Conservation (phyloP, 2,113 vertebrate genomes). For the Pagrus major region DNA sequence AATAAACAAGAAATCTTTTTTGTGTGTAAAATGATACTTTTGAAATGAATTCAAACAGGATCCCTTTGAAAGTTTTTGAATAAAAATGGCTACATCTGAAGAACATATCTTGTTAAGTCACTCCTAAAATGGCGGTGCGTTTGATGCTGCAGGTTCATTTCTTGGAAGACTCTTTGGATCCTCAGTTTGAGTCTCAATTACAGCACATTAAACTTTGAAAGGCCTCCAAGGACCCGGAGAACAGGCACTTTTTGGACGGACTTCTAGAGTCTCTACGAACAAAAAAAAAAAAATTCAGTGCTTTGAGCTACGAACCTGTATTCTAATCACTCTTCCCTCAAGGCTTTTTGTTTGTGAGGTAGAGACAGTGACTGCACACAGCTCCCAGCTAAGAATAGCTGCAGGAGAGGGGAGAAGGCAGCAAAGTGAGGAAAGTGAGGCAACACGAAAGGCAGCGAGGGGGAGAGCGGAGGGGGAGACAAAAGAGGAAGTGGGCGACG, state of each 20-base stretch:
- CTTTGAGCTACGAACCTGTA: constrained; percentile 69
- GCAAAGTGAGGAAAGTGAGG: constrained; percentile 52
- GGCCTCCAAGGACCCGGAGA: constrained; percentile 55
- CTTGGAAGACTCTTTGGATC: constrained; percentile 52
- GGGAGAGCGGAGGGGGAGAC: background rate
- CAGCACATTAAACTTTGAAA: constrained; percentile 65
- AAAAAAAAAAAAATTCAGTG: constrained; percentile 16
- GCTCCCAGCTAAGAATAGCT: constrained; percentile 80
- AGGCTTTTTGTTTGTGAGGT: constrained; percentile 72
- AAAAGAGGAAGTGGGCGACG: constrained; percentile 47
- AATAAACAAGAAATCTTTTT: background rate
- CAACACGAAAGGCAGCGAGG: constrained; percentile 35
- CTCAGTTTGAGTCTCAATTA: constrained; percentile 53
- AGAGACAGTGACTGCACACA: constrained; percentile 72
- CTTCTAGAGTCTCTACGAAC: constrained; percentile 41
- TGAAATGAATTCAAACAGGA: background rate
- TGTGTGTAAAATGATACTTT: background rate
- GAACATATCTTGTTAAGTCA: constrained; percentile 16
- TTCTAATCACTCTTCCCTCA: constrained; percentile 61
- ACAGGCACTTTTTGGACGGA: constrained; percentile 62
- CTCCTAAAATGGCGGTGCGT: background rate
- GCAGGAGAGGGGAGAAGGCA: constrained; percentile 49
- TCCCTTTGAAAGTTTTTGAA: background rate
- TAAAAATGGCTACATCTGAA: constrained; percentile 10
- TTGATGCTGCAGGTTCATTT: constrained; percentile 43